phyloP scores from a whole-genome alignment of 2,888 invertebrate genomes.

The Leptarthrus brevirostris region DNA sequence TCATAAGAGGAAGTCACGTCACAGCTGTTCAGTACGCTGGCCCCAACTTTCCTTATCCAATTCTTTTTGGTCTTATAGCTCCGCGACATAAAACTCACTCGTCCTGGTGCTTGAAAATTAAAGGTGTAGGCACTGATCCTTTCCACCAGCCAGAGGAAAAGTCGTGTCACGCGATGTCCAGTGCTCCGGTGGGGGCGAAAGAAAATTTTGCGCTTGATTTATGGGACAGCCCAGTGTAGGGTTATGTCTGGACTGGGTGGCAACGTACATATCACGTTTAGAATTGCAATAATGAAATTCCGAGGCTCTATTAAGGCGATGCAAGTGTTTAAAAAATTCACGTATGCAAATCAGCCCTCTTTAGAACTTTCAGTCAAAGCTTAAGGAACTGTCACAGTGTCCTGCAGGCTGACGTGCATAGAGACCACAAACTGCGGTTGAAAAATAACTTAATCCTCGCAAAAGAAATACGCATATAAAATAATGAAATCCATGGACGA shows the following conservation, averaged over 20 bases:
- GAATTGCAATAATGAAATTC: slow-evolving; percentile 38
- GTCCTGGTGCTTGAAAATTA: slow-evolving; percentile 7
- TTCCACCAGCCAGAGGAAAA: slow-evolving; percentile 14
- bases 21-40: slow-evolving; percentile 8
- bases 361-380: neutral
- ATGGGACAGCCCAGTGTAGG: slow-evolving; percentile 24
- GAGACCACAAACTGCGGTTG: slow-evolving; percentile 9
- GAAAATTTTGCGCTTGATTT: slow-evolving; percentile 51
- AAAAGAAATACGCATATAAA: slow-evolving; percentile 11
- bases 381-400: slow-evolving; percentile 9
- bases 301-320: slow-evolving; percentile 24
- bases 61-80: slow-evolving; percentile 17
- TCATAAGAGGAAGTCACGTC: slow-evolving; percentile 51
- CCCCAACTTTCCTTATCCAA: neutral
- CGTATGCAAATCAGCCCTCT: slow-evolving; percentile 26
- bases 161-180: slow-evolving; percentile 49
- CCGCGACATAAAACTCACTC: slow-evolving; percentile 1
- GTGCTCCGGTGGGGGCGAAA: slow-evolving; percentile 42
- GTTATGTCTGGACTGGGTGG: slow-evolving; percentile 31
- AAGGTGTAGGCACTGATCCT: slow-evolving; percentile 22
- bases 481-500: neutral
- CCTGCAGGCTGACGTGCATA: neutral
- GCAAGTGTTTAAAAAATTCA: slow-evolving; percentile 21
- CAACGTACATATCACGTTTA: slow-evolving; percentile 5
- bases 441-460: slow-evolving; percentile 38